phyloP scores from a whole-genome alignment of 2,797 vertebrate species.

The Sebastes flavidus region DNA sequence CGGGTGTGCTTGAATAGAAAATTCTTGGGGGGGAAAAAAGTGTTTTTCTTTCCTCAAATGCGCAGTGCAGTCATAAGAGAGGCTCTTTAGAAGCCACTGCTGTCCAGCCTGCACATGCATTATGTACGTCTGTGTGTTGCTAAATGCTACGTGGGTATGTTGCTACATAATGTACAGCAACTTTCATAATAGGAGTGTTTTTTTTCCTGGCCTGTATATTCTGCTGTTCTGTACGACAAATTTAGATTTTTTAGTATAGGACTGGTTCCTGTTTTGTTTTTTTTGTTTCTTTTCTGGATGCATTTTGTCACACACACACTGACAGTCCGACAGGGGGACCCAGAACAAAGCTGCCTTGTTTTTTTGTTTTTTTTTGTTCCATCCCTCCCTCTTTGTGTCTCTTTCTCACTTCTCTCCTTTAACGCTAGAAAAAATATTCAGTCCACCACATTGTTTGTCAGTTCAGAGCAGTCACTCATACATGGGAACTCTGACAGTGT shows the following conservation, averaged over 20 bases:
- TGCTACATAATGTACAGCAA: slow-evolving; percentile 74
- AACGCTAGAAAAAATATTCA: background rate
- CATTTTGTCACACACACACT: slow-evolving; percentile 24
- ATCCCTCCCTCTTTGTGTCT: background rate
- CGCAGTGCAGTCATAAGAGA: slow-evolving; percentile 41
- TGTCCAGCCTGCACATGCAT: slow-evolving; percentile 61
- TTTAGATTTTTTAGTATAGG: slow-evolving; percentile 61
- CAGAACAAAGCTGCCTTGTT: slow-evolving; percentile 76
- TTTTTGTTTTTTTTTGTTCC: slow-evolving; percentile 37
- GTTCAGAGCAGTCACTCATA: slow-evolving; percentile 6
- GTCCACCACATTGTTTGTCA: slow-evolving; percentile 8
- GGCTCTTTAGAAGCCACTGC: slow-evolving; percentile 47
- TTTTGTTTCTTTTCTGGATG: slow-evolving; percentile 6
- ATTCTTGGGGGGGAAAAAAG: background rate
- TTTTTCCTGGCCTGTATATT: slow-evolving; percentile 70
- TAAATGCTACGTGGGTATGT: slow-evolving; percentile 61
- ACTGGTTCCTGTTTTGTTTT: slow-evolving; percentile 67
- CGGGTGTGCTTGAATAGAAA: slow-evolving; percentile 32
- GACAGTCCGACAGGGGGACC: slow-evolving; percentile 59
- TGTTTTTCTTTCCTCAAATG: slow-evolving; percentile 53
- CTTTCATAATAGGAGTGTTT: slow-evolving; percentile 60
- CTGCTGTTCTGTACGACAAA: slow-evolving; percentile 69
- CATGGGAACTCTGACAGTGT: slow-evolving; percentile 20
- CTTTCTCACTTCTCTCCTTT: slow-evolving; percentile 14
- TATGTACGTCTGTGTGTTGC: slow-evolving; percentile 59